phyloP scores from a whole-genome alignment of 1,140 invertebrate species.

The Galendromus occidentalis region DNA sequence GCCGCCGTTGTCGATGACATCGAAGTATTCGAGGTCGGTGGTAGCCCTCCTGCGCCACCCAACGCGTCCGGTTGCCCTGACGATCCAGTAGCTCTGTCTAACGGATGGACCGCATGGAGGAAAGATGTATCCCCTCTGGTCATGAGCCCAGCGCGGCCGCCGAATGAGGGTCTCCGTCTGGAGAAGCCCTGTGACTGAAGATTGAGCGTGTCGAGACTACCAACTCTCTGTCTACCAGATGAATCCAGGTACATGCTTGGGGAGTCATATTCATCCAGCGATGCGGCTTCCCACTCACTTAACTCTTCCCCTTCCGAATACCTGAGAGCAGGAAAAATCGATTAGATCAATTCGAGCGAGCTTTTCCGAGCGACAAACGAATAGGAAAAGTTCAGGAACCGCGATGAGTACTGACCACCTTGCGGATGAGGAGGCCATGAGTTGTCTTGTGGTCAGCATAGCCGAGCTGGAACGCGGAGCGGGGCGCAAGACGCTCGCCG shows the following conservation, averaged over 20 bases:
- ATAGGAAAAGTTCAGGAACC: too few relatives aligned
- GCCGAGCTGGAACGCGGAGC: slow-evolving; percentile 6
- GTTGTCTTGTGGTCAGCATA: slow-evolving; percentile 9
- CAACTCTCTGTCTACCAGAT: slow-evolving; percentile 10
- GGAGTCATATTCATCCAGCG: not conserved
- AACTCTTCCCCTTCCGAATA: slow-evolving; percentile 39
- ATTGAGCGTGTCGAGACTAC: slow-evolving; percentile 11
- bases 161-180: not conserved
- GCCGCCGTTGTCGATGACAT: too few relatives aligned
- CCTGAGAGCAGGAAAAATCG: slow-evolving; percentile 34
- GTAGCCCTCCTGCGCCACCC: too few relatives aligned
- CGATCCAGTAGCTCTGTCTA: too few relatives aligned
- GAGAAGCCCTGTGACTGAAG: slow-evolving; percentile 8
- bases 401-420: not conserved
- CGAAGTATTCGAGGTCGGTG: too few relatives aligned
- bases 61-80: too few relatives aligned
- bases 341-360: too few relatives aligned
- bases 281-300: slow-evolving; percentile 9
- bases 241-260: slow-evolving; percentile 8
- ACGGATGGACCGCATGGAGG: not conserved
- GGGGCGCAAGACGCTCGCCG: not conserved
- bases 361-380: too few relatives aligned
- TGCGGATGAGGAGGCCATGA: slow-evolving; percentile 10
- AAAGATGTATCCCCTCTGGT: not conserved
- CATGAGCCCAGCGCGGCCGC: not conserved